A percentile compares a stretch with the other conserved stretches of the same genome.
Conservation (phyloP, 2,888 invertebrate genomes). For the Drosophila mulleri region DNA sequence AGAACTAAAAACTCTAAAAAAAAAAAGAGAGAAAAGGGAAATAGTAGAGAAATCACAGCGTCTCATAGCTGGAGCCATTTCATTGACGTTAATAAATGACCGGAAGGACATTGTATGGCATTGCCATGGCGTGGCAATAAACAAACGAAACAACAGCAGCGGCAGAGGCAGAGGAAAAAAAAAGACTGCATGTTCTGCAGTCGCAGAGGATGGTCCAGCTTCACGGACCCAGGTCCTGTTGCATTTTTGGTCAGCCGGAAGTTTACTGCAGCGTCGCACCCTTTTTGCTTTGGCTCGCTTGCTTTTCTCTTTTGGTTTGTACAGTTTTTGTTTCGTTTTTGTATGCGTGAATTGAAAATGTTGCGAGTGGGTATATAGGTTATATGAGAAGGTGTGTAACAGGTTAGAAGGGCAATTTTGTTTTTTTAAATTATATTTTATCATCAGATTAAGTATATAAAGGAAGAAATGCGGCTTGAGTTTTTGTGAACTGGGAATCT, state of each 20-base stretch:
- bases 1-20: conserved; percentile 17
- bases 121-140: conserved; percentile 74
- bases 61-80: conserved; percentile 60
- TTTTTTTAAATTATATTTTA: neutral
- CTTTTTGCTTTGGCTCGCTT: conserved; percentile 51
- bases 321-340: conserved; percentile 17
- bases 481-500: too few relatives aligned
- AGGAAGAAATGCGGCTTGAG: too few relatives aligned
- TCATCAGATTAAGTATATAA: too few relatives aligned
- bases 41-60: conserved; percentile 35
- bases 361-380: conserved; percentile 33
- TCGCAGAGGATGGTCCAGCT: conserved; percentile 49
- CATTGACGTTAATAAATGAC: conserved; percentile 80
- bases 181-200: conserved; percentile 43
- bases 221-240: conserved; percentile 64
- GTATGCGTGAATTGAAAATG: neutral
- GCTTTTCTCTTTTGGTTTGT: conserved; percentile 42
- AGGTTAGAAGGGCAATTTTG: neutral
- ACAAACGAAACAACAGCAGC: conserved; percentile 61
- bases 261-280: conserved; percentile 76
- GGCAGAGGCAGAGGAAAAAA: conserved; percentile 35
- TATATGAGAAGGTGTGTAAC: neutral
- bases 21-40: conserved; percentile 9
- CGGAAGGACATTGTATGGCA: conserved; percentile 80
- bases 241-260: conserved; percentile 76